phyloP scores from a whole-genome alignment of 2,888 invertebrate species.

The Zhuqinia jingwanae region DNA sequence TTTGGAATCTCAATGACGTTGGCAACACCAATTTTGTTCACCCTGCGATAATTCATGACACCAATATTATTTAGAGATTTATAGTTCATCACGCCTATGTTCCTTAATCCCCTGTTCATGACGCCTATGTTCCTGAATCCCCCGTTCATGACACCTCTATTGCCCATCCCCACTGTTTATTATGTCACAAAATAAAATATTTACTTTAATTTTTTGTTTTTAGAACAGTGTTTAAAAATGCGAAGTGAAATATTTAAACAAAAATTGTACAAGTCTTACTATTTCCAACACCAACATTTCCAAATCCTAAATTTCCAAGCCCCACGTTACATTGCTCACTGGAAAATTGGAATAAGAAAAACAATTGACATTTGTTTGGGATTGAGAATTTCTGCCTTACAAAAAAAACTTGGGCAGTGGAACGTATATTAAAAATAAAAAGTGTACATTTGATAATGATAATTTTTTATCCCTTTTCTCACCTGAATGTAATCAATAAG shows the following conservation, averaged over 20 bases:
- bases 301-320: constrained; percentile 55
- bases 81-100: too few relatives aligned
- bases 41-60: not conserved
- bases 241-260: not conserved
- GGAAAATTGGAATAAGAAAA: not conserved
- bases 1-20: not conserved
- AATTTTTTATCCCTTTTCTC: too few relatives aligned
- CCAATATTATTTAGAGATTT: constrained; percentile 19
- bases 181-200: not conserved
- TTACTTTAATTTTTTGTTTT: not conserved
- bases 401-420: too few relatives aligned
- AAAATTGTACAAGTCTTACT: too few relatives aligned
- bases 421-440: too few relatives aligned
- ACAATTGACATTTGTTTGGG: too few relatives aligned
- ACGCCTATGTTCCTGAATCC: constrained; percentile 38
- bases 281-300: constrained; percentile 60
- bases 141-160: constrained; percentile 35
- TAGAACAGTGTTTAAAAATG: not conserved
- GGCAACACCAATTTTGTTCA: constrained; percentile 3
- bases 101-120: too few relatives aligned
- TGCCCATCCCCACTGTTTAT: constrained; percentile 32
- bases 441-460: too few relatives aligned
- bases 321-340: constrained; percentile 54
- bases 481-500: too few relatives aligned
- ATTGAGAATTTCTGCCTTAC: too few relatives aligned